Percentiles rank a stretch among this genome's conserved stretches.
These are phyloP conservation scores for Pygmarrhopalites habei DNA, from an alignment of 1,140 invertebrate genomes.

Conservation along the genomic window DNA sequence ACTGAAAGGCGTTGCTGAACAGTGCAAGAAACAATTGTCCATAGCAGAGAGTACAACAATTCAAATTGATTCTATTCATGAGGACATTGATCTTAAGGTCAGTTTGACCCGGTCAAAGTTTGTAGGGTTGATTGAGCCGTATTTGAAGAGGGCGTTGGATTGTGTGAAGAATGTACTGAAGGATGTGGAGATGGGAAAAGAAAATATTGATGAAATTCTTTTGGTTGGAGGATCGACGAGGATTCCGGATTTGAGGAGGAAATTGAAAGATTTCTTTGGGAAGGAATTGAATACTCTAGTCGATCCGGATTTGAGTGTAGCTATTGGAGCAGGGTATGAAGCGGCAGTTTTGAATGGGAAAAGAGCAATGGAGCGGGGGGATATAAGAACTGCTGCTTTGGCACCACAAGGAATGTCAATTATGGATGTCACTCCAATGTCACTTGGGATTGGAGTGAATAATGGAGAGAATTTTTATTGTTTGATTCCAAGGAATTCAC, in stretches of 20 bases:
- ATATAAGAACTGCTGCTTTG: slow-evolving; percentile 47
- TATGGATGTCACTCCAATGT: slow-evolving; percentile 50
- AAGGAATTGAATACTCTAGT: slow-evolving; percentile 40
- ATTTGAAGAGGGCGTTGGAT: slow-evolving; percentile 50
- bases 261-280: slow-evolving; percentile 13
- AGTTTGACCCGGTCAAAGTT: slow-evolving; percentile 19
- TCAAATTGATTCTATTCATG: slow-evolving; percentile 22
- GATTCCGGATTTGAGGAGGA: slow-evolving; percentile 24
- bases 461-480: slow-evolving; percentile 51
- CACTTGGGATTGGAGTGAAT: slow-evolving; percentile 57
- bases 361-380: neutral
- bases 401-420: slow-evolving; percentile 53
- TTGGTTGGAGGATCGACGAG: slow-evolving; percentile 28
- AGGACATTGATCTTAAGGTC: slow-evolving; percentile 4
- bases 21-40: slow-evolving; percentile 12
- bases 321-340: slow-evolving; percentile 52
- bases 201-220: slow-evolving; percentile 32
- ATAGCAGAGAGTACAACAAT: slow-evolving; percentile 19
- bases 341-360: slow-evolving; percentile 56
- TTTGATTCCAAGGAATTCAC: slow-evolving; percentile 49
- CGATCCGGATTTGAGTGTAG: slow-evolving; percentile 53
- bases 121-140: slow-evolving; percentile 40
- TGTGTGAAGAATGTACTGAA: slow-evolving; percentile 54
- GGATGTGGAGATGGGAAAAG: slow-evolving; percentile 53
- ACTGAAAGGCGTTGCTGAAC: slow-evolving; percentile 18